These are phyloP conservation scores for Tautogolabrus adspersus DNA, from an alignment of 2,113 vertebrate species.

Conservation along the genomic window DNA sequence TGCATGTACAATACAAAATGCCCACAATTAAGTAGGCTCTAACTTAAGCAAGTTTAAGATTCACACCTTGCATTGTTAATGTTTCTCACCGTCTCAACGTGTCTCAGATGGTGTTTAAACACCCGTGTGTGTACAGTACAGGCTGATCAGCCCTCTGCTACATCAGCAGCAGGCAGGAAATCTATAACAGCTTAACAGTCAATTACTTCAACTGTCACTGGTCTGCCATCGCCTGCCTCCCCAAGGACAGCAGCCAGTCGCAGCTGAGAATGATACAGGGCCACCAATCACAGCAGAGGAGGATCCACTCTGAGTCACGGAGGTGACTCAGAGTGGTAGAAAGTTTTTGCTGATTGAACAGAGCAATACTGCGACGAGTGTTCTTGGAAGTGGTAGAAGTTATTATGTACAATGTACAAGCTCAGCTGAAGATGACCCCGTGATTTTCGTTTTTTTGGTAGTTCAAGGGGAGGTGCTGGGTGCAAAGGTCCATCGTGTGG, in stretches of 20 bases:
- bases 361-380: not conserved
- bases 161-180: slow-evolving; percentile 70
- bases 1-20: slow-evolving; percentile 12
- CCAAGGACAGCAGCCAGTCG: slow-evolving; percentile 66
- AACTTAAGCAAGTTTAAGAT: not conserved
- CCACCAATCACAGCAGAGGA: slow-evolving; percentile 49
- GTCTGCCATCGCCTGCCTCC: slow-evolving; percentile 55
- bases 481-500: too few relatives aligned
- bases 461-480: too few relatives aligned
- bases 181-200: slow-evolving; percentile 71
- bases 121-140: slow-evolving; percentile 38
- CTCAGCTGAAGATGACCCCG: not conserved
- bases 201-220: slow-evolving; percentile 74
- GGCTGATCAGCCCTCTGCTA: slow-evolving; percentile 65
- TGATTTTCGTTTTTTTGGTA: not conserved
- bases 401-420: not conserved
- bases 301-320: slow-evolving; percentile 45
- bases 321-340: slow-evolving; percentile 14
- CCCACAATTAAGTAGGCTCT: not conserved
- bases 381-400: not conserved
- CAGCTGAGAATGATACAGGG: slow-evolving; percentile 42
- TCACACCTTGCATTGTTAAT: slow-evolving; percentile 21
- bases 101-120: slow-evolving; percentile 11
- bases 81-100: slow-evolving; percentile 28
- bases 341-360: slow-evolving; percentile 3